Conservation (phyloP, 2,113 vertebrate genomes). For the Pseudorectes ferrugineus region DNA sequence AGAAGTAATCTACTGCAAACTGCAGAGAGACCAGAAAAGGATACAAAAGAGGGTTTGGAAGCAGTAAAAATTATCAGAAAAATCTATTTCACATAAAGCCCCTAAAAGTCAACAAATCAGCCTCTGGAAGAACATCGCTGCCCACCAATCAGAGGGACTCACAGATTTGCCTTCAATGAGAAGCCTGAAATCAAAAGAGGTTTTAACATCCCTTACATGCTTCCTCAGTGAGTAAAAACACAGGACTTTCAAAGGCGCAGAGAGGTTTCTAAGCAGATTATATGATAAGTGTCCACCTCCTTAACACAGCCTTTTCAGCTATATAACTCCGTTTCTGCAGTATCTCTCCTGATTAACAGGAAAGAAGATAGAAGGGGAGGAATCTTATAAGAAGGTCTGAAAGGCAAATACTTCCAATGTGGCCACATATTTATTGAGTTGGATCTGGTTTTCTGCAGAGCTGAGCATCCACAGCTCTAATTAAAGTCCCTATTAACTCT, state of each 20-base stretch:
- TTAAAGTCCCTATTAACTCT: background rate
- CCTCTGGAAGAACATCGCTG: background rate
- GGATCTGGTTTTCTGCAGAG: background rate
- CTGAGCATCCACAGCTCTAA: background rate
- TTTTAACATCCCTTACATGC: background rate
- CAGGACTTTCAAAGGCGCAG: background rate
- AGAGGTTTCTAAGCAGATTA: background rate
- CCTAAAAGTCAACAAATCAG: background rate
- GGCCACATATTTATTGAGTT: background rate
- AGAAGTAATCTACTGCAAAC: background rate
- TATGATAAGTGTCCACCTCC: background rate
- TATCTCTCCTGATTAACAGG: background rate
- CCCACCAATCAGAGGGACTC: background rate
- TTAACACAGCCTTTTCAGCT: background rate
- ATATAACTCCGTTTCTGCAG: background rate
- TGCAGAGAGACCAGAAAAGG: background rate
- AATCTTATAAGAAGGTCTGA: background rate
- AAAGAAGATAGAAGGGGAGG: background rate
- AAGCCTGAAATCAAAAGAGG: background rate
- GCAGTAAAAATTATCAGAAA: background rate
- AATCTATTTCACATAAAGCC: background rate
- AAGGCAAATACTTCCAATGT: background rate
- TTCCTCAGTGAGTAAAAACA: background rate
- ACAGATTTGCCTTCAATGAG: background rate
- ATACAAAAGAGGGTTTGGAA: background rate